These are phyloP conservation scores for Zootermopsis nevadensis DNA, from an alignment of 2,888 invertebrate species.

Conservation along the genomic window DNA sequence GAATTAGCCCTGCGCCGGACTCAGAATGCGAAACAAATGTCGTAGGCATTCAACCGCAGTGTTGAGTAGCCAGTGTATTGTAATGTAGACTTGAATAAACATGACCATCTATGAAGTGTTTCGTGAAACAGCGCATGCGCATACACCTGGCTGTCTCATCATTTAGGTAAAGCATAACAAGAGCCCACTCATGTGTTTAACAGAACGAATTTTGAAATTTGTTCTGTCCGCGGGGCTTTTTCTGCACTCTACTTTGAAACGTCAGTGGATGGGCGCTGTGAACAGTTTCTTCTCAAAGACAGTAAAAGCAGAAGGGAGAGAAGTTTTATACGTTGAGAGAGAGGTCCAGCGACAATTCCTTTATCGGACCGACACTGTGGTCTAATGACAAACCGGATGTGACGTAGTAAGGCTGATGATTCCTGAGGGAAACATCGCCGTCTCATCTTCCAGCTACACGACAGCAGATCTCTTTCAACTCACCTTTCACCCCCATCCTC, in stretches of 20 bases:
- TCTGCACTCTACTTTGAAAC: no score
- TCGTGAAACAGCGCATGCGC: no score
- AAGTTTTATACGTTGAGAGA: neutral
- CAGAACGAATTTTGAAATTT: neutral
- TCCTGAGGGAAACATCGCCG: conserved; percentile 12
- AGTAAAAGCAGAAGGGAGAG: neutral
- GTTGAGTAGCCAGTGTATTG: no score
- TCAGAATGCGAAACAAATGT: no score
- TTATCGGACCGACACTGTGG: neutral
- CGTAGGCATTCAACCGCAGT: no score
- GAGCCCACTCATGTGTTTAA: no score
- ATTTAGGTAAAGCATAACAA: conserved; percentile 12
- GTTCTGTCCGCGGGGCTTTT: no score
- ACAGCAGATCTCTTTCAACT: neutral
- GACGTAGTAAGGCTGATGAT: conserved; percentile 9
- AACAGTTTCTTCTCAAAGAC: neutral
- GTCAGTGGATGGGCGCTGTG: neutral
- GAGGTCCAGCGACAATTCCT: neutral
- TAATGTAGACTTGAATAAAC: no score
- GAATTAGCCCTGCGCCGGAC: no score
- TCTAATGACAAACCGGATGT: conserved; percentile 16
- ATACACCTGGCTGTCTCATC: neutral
- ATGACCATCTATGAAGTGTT: no score
- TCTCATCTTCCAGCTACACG: conserved; percentile 18
- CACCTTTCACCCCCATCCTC: conserved; percentile 12